Evolutionary conservation across 2,888 invertebrate genomes (phyloP), one percentile per base, ranked within the genome.

Genomic region (Agriopis leucophaearia): DNA sequence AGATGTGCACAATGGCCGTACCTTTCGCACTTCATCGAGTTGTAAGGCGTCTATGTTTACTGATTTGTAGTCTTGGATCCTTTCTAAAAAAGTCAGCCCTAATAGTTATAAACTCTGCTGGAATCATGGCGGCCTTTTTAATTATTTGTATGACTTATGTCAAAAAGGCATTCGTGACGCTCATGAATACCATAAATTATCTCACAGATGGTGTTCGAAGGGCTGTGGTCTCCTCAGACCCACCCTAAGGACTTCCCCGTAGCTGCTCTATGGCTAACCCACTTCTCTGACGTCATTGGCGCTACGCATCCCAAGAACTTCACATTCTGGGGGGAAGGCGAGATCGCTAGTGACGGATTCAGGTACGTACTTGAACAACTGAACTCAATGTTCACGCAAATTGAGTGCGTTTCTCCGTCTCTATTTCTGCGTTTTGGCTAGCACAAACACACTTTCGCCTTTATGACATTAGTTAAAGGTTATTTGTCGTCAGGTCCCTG

Each of bases 261-360:
- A 82, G 85, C 89, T 64, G 97, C 98, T 48, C 94, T 97, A 72
- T 98, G 98, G 97, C 90, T 98, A 71, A 98, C 99, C 0, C 99
- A 99, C 90, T 99, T 99, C 94, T 99, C 99, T 0, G 99, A 99
- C 88, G 96, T 99, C 13, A 97, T 99, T 80, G 99, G 99, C 0
- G 99, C 98, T 36, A 97, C 99, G 0, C 99, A 99, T 84, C 97
- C 97, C 38, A 95, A 96, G 51, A 97, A 98, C 86, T 97, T 97
- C 80, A 96, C 96, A 54, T 99, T 99, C 85, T 99, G 99, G 99
- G 96, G 97, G 45, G 97, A 97, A 83, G 98, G 97, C 4, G 96
- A 96, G 72, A 95, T 96, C 62, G 97, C 99, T 8, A 96, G 97
- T 0, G 97, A 97, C 77, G 99, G 99, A 1, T 96, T 99, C 80